Conservation (phyloP, 2,797 vertebrate genomes). For the Pseudochirops corinnae region DNA sequence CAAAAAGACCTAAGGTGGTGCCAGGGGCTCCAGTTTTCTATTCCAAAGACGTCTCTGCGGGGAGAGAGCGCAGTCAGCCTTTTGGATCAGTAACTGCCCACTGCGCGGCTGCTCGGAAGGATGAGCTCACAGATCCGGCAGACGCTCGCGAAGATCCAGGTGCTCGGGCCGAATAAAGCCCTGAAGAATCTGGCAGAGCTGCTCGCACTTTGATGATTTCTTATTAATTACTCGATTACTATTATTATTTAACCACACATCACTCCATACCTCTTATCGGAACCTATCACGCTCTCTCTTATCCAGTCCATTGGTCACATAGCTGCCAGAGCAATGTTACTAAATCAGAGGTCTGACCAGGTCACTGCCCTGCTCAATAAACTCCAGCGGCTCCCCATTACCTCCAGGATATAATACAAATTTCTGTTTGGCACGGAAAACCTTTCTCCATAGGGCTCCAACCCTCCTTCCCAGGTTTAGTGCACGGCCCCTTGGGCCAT, state of each 20-base stretch:
- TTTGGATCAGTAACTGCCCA: neutral
- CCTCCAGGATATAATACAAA: too few species aligned
- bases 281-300: neutral
- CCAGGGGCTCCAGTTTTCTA: neutral
- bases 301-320: neutral
- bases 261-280: neutral
- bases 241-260: neutral
- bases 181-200: neutral
- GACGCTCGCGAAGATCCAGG: too few species aligned
- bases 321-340: neutral
- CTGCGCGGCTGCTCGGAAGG: too few species aligned
- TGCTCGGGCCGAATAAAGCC: neutral
- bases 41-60: neutral
- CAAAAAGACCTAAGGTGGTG: neutral
- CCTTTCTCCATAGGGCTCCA: too few species aligned
- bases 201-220: neutral
- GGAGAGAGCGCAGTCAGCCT: neutral
- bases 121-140: neutral
- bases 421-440: too few species aligned
- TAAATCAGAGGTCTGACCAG: neutral
- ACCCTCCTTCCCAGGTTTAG: neutral
- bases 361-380: neutral
- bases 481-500: too few species aligned
- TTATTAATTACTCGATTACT: neutral
- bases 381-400: neutral